These are phyloP conservation scores for Emydocephalus ijimae DNA, from an alignment of 2,113 vertebrate species.

Conservation along the genomic window DNA sequence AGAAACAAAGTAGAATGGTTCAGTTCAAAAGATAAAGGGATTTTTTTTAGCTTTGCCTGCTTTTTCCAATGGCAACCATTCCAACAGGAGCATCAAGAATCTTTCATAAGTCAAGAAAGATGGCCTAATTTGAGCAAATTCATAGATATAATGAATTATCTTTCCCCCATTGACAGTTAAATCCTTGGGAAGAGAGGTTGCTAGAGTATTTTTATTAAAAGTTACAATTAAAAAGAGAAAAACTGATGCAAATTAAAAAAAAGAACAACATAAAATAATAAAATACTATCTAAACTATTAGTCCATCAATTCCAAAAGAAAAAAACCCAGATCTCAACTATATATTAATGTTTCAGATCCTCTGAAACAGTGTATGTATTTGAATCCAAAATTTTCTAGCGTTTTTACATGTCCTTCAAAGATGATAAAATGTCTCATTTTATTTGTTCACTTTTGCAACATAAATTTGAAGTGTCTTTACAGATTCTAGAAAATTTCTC, in stretches of 20 bases:
- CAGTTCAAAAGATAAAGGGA: conserved; percentile 51
- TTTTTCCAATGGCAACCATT: conserved; percentile 52
- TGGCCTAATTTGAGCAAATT: neutral
- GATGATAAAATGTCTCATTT: neutral
- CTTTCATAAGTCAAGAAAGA: conserved; percentile 31
- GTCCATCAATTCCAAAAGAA: neutral
- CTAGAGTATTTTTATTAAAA: neutral
- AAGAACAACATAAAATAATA: neutral
- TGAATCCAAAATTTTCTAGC: neutral
- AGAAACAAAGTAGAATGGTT: conserved; percentile 11
- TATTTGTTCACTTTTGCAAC: neutral
- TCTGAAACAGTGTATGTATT: neutral
- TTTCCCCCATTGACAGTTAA: neutral
- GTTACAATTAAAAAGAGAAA: neutral
- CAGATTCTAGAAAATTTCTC: neutral
- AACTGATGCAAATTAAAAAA: neutral
- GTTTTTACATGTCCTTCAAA: neutral
- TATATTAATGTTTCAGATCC: neutral
- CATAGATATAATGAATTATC: neutral
- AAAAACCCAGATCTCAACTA: neutral
- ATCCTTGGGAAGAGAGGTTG: neutral
- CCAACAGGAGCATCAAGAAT: conserved; percentile 40
- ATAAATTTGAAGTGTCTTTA: neutral
- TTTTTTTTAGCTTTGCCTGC: conserved; percentile 61
- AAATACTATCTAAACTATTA: neutral